phyloP scores from a whole-genome alignment of 2,797 vertebrate genomes.

The Danionella dracula region DNA sequence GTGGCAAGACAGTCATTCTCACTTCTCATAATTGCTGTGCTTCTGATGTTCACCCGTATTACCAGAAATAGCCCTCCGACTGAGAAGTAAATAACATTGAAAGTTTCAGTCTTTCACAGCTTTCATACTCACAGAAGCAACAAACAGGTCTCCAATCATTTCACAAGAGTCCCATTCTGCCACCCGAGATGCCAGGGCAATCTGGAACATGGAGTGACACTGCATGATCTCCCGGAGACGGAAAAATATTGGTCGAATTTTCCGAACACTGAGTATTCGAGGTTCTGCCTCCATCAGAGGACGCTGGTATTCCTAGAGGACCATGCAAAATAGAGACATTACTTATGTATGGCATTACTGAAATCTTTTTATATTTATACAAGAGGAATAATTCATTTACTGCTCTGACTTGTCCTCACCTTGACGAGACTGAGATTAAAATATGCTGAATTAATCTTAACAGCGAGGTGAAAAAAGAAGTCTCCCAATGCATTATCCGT shows the following conservation, averaged over 20 bases:
- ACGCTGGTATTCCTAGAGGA: conserved; percentile 82
- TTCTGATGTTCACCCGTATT: no score
- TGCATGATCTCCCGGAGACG: conserved; percentile 87
- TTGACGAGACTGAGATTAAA: conserved; percentile 16
- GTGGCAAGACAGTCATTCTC: conserved; percentile 49
- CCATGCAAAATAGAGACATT: not conserved
- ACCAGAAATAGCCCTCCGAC: conserved; percentile 32
- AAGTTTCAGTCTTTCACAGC: not conserved
- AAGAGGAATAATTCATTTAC: conserved; percentile 6
- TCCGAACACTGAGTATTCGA: conserved; percentile 80
- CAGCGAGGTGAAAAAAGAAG: not conserved
- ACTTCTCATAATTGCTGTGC: no score
- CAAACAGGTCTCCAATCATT: conserved; percentile 92
- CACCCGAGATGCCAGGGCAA: conserved; percentile 84
- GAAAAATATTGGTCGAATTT: conserved; percentile 85
- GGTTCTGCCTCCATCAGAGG: conserved; percentile 86
- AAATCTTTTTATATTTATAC: not conserved
- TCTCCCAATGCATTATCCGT: not conserved
- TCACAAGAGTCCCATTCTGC: conserved; percentile 87
- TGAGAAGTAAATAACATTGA: no score
- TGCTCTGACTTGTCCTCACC: not conserved
- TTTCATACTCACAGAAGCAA: conserved; percentile 78
- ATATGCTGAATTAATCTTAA: conserved; percentile 17
- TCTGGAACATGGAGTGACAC: conserved; percentile 97
- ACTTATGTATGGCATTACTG: not conserved